These are phyloP conservation scores for Anagyrus pseudococci DNA, from an alignment of 2,888 invertebrate species.

Conservation along the genomic window DNA sequence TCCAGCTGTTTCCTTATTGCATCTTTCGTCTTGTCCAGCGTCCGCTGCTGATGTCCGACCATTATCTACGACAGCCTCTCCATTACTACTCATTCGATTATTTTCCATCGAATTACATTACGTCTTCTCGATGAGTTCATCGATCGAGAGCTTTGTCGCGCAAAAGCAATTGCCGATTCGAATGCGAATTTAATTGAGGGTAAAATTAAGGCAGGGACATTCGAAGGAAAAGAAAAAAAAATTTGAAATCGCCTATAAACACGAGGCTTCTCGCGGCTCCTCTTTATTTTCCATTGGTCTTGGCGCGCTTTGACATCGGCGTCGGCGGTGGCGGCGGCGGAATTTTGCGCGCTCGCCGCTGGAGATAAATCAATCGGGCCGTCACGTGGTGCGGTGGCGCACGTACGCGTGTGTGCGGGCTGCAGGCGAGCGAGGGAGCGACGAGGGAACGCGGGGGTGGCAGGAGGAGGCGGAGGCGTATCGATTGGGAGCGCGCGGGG, in stretches of 20 bases:
- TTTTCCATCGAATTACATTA: too few species aligned
- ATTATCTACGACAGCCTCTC: conserved; percentile 39
- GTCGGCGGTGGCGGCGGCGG: conserved; percentile 2
- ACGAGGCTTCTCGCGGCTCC: too few species aligned
- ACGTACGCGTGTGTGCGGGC: background rate
- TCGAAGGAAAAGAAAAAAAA: too few species aligned
- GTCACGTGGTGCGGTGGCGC: conserved; percentile 29
- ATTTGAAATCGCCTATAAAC: too few species aligned
- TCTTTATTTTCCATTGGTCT: too few species aligned
- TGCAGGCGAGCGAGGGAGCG: background rate
- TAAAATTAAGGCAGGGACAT: too few species aligned
- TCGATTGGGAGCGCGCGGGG: conserved; percentile 25
- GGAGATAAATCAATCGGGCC: conserved; percentile 38
- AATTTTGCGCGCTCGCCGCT: conserved; percentile 30
- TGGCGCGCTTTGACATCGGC: too few species aligned
- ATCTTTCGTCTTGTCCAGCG: conserved; percentile 54
- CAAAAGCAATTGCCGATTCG: too few species aligned
- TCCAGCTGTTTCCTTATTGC: conserved; percentile 53
- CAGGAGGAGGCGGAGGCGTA: background rate
- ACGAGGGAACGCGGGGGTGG: background rate
- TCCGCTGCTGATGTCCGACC: conserved; percentile 49
- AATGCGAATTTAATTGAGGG: too few species aligned
- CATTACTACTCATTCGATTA: too few species aligned
- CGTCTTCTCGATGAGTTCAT: too few species aligned
- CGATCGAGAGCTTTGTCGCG: too few species aligned